Conservation (phyloP, 2,797 vertebrate species). For the Helostoma temminkii region DNA sequence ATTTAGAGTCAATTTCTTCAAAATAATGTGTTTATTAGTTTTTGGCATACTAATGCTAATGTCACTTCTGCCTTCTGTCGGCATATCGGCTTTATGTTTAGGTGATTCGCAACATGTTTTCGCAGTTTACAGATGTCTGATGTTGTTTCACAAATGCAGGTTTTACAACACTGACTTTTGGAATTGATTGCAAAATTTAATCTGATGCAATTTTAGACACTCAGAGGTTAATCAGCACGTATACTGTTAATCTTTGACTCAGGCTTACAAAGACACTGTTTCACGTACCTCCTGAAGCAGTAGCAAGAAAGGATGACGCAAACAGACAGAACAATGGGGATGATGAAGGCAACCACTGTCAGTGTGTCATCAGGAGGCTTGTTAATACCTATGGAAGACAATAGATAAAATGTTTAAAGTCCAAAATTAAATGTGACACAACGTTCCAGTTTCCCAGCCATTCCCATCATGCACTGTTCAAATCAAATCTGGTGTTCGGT, state of each 20-base stretch:
- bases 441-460: background rate
- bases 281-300: slow-evolving; percentile 69
- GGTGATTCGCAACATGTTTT: background rate
- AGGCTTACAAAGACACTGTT: background rate
- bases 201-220: too few relatives aligned
- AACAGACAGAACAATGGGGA: slow-evolving; percentile 54
- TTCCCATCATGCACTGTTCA: background rate
- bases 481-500: too few relatives aligned
- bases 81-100: background rate
- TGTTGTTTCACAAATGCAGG: background rate
- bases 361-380: background rate
- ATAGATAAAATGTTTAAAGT: background rate
- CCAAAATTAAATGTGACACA: background rate
- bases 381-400: slow-evolving; percentile 18
- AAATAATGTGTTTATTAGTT: background rate
- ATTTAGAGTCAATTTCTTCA: background rate
- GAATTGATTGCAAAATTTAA: background rate
- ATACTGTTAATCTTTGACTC: too few relatives aligned
- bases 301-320: slow-evolving; percentile 65
- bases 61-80: background rate
- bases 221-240: too few relatives aligned
- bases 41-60: too few relatives aligned
- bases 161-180: background rate
- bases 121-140: background rate
- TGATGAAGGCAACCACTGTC: slow-evolving; percentile 30